phyloP scores from a whole-genome alignment of 2,113 vertebrate species.

The Callorhinus ursinus region DNA sequence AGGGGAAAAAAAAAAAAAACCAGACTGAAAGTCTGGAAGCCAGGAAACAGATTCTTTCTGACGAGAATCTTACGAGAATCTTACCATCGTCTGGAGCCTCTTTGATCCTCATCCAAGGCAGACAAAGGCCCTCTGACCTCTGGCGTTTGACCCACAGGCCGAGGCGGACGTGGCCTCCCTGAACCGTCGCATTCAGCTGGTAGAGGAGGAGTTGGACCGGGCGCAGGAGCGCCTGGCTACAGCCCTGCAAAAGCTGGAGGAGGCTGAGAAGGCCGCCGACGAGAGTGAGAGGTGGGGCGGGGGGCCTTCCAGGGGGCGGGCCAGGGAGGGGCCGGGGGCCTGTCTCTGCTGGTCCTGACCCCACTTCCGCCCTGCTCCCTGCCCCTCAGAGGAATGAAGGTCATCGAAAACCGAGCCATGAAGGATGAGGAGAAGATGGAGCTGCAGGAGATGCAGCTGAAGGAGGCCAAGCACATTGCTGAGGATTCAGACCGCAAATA shows the following conservation, averaged over 20 bases:
- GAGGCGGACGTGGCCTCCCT: constrained; percentile 98
- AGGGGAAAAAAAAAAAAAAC: background rate
- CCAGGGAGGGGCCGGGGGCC: no score
- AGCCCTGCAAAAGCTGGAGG: constrained; percentile 97
- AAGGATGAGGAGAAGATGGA: constrained; percentile 99
- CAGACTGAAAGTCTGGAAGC: background rate
- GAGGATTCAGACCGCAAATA: constrained; percentile 99
- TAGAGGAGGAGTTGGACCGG: constrained; percentile 97
- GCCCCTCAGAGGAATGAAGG: constrained; percentile 96
- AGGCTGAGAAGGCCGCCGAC: constrained; percentile 97
- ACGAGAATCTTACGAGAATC: constrained; percentile 30
- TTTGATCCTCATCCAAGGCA: background rate
- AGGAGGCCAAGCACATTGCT: constrained; percentile 98
- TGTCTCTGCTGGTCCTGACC: background rate
- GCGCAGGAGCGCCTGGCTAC: constrained; percentile 98
- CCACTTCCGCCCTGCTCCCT: background rate
- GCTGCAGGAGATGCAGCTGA: constrained; percentile 99
- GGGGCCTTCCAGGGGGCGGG: background rate
- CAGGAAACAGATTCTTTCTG: constrained; percentile 28
- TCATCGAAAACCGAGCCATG: constrained; percentile 97
- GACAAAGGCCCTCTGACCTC: background rate
- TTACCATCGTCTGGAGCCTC: background rate
- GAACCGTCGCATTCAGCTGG: constrained; percentile 98
- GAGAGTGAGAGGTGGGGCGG: constrained; percentile 95
- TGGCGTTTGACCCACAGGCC: constrained; percentile 86